Conservation (phyloP, 1,140 invertebrate genomes). For the Drosophila bocqueti region DNA sequence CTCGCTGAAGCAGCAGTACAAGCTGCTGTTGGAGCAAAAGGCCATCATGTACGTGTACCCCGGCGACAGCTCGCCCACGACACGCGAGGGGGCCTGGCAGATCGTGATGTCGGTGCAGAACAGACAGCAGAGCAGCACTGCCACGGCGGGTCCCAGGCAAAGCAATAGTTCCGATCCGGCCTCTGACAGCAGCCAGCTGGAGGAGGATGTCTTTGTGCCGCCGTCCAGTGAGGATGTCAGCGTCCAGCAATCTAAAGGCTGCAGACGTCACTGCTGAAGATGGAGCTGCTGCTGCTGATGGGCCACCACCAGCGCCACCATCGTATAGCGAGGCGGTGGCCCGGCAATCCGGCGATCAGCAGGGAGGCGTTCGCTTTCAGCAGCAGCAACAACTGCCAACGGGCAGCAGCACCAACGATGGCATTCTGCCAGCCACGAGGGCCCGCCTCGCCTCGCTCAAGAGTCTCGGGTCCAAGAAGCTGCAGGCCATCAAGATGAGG, state of each 20-base stretch:
- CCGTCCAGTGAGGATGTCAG: slow-evolving; percentile 54
- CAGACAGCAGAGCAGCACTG: slow-evolving; percentile 37
- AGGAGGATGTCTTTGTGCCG: slow-evolving; percentile 78
- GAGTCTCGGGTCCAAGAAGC: slow-evolving; percentile 89
- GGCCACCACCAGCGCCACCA: slow-evolving; percentile 58
- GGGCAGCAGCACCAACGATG: slow-evolving; percentile 60
- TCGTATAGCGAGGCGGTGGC: slow-evolving; percentile 55
- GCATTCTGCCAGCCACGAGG: slow-evolving; percentile 85
- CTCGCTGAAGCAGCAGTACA: slow-evolving; percentile 87
- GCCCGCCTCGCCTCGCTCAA: slow-evolving; percentile 88
- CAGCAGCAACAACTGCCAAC: slow-evolving; percentile 74
- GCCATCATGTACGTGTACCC: slow-evolving; percentile 87
- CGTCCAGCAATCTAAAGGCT: slow-evolving; percentile 39
- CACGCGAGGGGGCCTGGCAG: slow-evolving; percentile 82
- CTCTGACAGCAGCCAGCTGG: slow-evolving; percentile 74
- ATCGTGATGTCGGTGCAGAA: slow-evolving; percentile 79
- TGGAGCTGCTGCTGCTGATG: background rate
- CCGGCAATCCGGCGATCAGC: slow-evolving; percentile 28
- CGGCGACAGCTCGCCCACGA: slow-evolving; percentile 84
- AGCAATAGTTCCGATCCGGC: slow-evolving; percentile 82
- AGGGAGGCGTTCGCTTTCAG: slow-evolving; percentile 57
- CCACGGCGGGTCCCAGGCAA: slow-evolving; percentile 52
- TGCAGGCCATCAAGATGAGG: slow-evolving; percentile 88
- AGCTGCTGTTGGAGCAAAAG: slow-evolving; percentile 88
- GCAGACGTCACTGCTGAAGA: slow-evolving; percentile 15